These are phyloP conservation scores for Kobus ellipsiprymnus DNA, from an alignment of 2,113 vertebrate genomes.

Conservation along the genomic window DNA sequence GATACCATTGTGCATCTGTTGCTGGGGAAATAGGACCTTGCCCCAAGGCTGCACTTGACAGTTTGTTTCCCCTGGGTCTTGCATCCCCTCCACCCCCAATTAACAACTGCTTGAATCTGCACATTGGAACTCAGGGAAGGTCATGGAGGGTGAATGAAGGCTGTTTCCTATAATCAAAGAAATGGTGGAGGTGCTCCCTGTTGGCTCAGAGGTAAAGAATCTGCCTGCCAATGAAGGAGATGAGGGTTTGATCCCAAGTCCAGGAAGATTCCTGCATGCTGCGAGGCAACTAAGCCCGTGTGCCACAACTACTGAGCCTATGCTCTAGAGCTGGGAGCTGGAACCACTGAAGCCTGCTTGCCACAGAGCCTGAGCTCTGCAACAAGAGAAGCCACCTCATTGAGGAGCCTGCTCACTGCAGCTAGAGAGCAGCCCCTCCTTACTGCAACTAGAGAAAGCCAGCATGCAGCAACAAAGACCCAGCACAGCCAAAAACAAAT, in stretches of 20 bases:
- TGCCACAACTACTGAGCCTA: no score
- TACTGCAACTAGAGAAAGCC: neutral
- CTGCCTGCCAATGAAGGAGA: neutral
- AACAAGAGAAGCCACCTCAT: neutral
- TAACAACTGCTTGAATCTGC: neutral
- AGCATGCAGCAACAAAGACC: neutral
- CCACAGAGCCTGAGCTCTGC: neutral
- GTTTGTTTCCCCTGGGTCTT: neutral
- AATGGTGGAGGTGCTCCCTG: neutral
- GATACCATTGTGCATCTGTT: neutral
- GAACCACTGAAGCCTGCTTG: neutral
- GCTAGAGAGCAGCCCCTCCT: neutral
- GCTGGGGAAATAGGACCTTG: neutral
- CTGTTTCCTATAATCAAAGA: neutral
- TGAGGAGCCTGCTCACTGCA: neutral
- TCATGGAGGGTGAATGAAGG: neutral
- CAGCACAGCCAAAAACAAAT: neutral
- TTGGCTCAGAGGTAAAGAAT: neutral
- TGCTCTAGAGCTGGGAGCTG: neutral
- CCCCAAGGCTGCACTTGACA: neutral
- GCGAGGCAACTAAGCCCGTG: no score
- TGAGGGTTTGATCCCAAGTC: neutral
- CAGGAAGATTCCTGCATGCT: neutral
- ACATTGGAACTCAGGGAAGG: neutral
- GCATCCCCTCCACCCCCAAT: rapidly evolving